phyloP scores from a whole-genome alignment of 2,888 invertebrate species.

The Ichneumoninae sp. region DNA sequence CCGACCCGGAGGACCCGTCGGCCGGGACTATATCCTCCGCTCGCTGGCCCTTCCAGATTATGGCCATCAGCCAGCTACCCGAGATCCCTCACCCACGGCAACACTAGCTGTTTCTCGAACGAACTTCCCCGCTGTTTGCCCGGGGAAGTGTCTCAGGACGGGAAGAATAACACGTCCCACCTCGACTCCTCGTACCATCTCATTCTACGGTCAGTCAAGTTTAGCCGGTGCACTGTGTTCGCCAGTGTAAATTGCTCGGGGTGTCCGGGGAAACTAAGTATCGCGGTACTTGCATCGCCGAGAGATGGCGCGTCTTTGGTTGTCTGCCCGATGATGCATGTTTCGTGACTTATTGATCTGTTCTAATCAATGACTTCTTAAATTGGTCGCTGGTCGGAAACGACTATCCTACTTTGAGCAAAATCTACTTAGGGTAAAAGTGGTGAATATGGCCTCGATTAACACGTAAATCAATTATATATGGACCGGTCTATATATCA shows the following conservation, averaged over 20 bases:
- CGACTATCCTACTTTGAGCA: neutral
- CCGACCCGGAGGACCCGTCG: constrained; percentile 52
- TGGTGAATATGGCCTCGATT: no score
- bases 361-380: neutral
- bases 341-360: neutral
- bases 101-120: constrained; percentile 71
- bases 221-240: constrained; percentile 5
- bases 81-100: constrained; percentile 67
- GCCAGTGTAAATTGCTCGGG: neutral
- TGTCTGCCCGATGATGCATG: neutral
- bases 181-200: constrained; percentile 43
- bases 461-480: no score
- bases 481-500: no score
- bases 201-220: constrained; percentile 27
- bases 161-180: constrained; percentile 82
- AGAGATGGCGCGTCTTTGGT: neutral
- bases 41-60: constrained; percentile 79
- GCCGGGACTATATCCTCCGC: neutral
- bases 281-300: neutral
- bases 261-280: constrained; percentile 3
- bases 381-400: neutral
- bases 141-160: constrained; percentile 80
- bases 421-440: neutral
- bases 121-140: constrained; percentile 81
- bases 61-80: constrained; percentile 83